A percentile compares a stretch with the other conserved stretches of the same genome.
phyloP scores from a whole-genome alignment of 2,888 invertebrate species.

The Luperina testacea region DNA sequence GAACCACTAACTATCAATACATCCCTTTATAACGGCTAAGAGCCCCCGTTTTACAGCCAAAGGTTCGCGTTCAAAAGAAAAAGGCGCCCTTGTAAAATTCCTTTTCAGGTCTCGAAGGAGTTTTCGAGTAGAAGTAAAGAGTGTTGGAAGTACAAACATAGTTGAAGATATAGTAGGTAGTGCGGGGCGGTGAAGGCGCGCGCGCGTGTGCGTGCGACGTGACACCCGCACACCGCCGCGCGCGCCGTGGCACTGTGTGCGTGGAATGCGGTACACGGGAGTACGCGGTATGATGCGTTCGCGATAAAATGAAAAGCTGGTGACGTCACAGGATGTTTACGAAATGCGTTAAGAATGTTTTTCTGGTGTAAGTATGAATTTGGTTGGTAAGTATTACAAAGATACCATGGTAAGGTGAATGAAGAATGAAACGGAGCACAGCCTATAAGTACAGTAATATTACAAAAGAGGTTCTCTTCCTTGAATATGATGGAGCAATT shows the following conservation, averaged over 20 bases:
- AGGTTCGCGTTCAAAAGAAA: slow-evolving; percentile 83
- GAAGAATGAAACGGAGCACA: not conserved
- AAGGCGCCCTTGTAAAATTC: slow-evolving; percentile 86
- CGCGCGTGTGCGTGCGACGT: slow-evolving; percentile 79
- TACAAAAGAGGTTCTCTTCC: not conserved
- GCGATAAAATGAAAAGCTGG: slow-evolving; percentile 68
- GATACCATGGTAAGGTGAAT: not conserved
- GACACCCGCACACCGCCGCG: slow-evolving; percentile 68
- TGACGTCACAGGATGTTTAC: slow-evolving; percentile 75
- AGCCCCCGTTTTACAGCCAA: slow-evolving; percentile 81
- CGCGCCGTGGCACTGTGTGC: slow-evolving; percentile 69
- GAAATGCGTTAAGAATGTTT: slow-evolving; percentile 39
- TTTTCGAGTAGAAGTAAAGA: slow-evolving; percentile 74
- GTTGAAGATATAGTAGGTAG: slow-evolving; percentile 76
- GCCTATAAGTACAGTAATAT: not conserved
- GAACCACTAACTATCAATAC: slow-evolving; percentile 79
- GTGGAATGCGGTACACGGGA: slow-evolving; percentile 78
- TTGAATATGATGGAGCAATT: not conserved
- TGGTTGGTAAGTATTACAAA: slow-evolving; percentile 24
- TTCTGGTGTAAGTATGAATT: slow-evolving; percentile 40
- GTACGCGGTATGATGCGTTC: slow-evolving; percentile 69
- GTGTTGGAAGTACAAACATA: slow-evolving; percentile 72
- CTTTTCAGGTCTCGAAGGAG: slow-evolving; percentile 87
- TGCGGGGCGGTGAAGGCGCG: slow-evolving; percentile 77
- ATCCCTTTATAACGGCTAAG: slow-evolving; percentile 80